Base-by-base conservation (phyloP, 1,140 invertebrate species). In the Phenacoccus solenopsis region DNA sequence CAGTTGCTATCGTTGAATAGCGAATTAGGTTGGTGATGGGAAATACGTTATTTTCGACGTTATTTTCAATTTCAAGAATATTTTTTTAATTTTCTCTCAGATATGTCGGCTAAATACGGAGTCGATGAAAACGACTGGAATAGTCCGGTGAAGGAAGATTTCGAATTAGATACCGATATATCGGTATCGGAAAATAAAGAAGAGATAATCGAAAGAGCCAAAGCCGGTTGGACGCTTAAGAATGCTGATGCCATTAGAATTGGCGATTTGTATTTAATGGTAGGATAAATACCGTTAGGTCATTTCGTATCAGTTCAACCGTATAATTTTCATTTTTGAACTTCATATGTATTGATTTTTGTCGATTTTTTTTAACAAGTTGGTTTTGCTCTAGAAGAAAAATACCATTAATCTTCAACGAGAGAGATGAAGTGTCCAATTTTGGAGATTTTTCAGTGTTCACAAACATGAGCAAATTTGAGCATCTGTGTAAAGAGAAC, bases 191-290 rank as follows among this genome's bases (percentile, higher is more conserved):
- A 72, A 27, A 71, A 67, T 24, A 72, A 72, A 69, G 71, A 73
- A 71, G 79, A 82, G 74, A 81, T 79, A 38, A 78, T 84, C 38
- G 78, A 81, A 1, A 84, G 86, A 75, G 86, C 92, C 28, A 81
- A 84, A 72, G 82, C 84, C 68, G 93, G 93, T 1, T 94, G 92
- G 91, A 92, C 87, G 61, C 75, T 84, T 1, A 80, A 85, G 12
- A 88, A 88, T 77, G 85, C 87, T 5, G 87, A 88, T 20, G 86
- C 87, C 28, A 83, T 94, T 28, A 93, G 90, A 28, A 83, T 96
- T 57, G 93, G 92, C 0, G 91, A 96, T 80, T 77, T 96, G n/a
- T 94, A 93, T 81, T 81, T 95, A 71, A 93, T 94, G 85, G 88
- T 89, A 77, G 77, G 74, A 64, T 67, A 70, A 70, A 67, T 56